Base-by-base conservation (phyloP, 1,140 invertebrate genomes). In the Zaprionus capensis region DNA sequence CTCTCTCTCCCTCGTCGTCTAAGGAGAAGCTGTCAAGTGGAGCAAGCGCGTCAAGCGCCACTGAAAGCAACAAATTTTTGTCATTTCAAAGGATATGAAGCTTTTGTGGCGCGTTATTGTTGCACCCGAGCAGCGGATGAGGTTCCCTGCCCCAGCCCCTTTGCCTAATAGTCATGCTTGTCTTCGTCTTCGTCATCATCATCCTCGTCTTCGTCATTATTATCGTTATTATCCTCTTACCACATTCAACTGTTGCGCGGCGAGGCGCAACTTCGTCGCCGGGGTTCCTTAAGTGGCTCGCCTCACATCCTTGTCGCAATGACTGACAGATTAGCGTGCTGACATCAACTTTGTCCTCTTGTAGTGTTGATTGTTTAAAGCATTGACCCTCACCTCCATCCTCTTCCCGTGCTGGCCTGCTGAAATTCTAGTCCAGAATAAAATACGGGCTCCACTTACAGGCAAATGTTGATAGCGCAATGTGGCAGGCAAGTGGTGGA, bases 281-380 rank as follows among this genome's bases (percentile, higher is more conserved):
- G 57, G 41, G 24, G 75, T 73, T 61, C 17, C 70, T 56, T 56
- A 20, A 12, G 26, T 82, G 78, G 68, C 69, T 59, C 57, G 5
- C 36, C 36, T 58, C 66, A 61, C 44, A 58, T 56, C 24, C 72
- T 46, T 49, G 11, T 20, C 44, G 20, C 20, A 67, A 20, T 58
- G 76, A 82, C 77, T 84, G 81, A 84, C 74, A 84, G 81, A 90
- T 88, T 88, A 88, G 78, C 71, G 69, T 88, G 81, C 71, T 88
- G 85, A 81, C 84, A 88, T 84, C 84, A 68, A 73, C 78, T 83
- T 77, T 61, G 66, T 72, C 61, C 71, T 62, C 51, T 56, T 26
- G 17, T 20, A 71, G 51, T 17, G 38, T 67, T 34, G 36, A 73
- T 73, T 75, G 79, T 76, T 80, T 78, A 79, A 71, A 78, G 76